Conservation (phyloP, 2,797 vertebrate species). For the Brachyalestes nurse region DNA sequence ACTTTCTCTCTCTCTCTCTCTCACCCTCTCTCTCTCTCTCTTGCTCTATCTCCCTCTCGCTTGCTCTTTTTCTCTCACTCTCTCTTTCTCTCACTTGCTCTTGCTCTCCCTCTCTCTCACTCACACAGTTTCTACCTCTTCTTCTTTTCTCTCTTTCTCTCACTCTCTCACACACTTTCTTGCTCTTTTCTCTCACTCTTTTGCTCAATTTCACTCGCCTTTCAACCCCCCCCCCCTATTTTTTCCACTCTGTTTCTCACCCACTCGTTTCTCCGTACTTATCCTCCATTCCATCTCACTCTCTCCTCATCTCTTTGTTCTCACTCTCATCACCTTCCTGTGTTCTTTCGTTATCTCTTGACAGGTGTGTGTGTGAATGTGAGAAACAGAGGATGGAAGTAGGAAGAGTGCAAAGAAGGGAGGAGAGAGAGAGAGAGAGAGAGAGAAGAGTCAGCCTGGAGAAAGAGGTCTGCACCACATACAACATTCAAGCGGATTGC, state of each 20-base stretch:
- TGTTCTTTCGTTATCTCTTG: conserved; percentile 21
- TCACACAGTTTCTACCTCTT: conserved; percentile 2
- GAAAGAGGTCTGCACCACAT: conserved; percentile 82
- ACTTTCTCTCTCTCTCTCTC: conserved; percentile 24
- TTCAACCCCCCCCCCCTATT: not conserved
- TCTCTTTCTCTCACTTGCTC: too few relatives aligned
- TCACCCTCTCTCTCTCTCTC: conserved; percentile 14
- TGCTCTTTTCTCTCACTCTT: not conserved
- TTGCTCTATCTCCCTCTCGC: conserved; percentile 7
- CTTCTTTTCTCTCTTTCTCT: conserved; percentile 16
- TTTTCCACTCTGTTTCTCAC: not conserved
- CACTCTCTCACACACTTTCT: not conserved
- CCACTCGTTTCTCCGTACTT: conserved; percentile 9
- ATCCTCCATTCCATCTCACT: conserved; percentile 12
- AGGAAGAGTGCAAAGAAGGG: conserved; percentile 39
- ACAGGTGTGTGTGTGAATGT: conserved; percentile 50
- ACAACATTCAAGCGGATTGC: conserved; percentile 80
- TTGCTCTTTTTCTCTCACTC: conserved; percentile 5
- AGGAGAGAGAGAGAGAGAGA: conserved; percentile 58
- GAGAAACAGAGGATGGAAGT: conserved; percentile 19
- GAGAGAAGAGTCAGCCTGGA: conserved; percentile 69
- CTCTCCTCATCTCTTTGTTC: conserved; percentile 35
- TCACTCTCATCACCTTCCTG: conserved; percentile 3
- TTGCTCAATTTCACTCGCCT: conserved; percentile 25
- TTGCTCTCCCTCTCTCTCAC: conserved; percentile 1